Conservation (phyloP, 1,140 invertebrate species). For the Drosophila pseudoananassae region DNA sequence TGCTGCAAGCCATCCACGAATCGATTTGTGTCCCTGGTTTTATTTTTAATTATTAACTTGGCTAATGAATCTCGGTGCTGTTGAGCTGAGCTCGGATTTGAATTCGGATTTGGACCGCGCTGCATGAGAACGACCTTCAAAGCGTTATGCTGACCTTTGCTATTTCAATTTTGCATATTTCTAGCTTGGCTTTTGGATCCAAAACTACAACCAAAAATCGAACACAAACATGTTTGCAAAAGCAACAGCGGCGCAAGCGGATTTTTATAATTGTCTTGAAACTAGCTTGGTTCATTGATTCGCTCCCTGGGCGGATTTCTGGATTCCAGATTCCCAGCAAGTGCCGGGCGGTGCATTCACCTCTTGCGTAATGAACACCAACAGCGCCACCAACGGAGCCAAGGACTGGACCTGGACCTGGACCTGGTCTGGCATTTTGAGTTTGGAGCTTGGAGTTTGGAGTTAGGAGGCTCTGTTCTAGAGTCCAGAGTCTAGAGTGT, state of each 20-base stretch:
- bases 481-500: background rate
- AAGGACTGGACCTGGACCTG: conserved; percentile 48
- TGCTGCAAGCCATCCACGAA: conserved; percentile 56
- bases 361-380: conserved; percentile 81
- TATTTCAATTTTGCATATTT: conserved; percentile 77
- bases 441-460: background rate
- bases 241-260: conserved; percentile 21
- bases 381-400: conserved; percentile 76
- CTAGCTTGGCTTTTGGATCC: conserved; percentile 46
- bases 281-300: conserved; percentile 44
- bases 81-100: conserved; percentile 37
- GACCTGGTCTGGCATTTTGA: conserved; percentile 11
- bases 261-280: conserved; percentile 46
- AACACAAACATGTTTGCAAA: conserved; percentile 69
- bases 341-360: conserved; percentile 69
- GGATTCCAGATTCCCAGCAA: conserved; percentile 37
- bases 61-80: conserved; percentile 43
- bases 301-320: conserved; percentile 6
- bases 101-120: conserved; percentile 58
- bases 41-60: conserved; percentile 75
- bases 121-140: conserved; percentile 80
- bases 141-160: conserved; percentile 61
- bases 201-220: conserved; percentile 36
- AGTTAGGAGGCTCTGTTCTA: conserved; percentile 2
- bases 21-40: conserved; percentile 62